phyloP scores from a whole-genome alignment of 2,888 invertebrate genomes.

The Plebejus anna region DNA sequence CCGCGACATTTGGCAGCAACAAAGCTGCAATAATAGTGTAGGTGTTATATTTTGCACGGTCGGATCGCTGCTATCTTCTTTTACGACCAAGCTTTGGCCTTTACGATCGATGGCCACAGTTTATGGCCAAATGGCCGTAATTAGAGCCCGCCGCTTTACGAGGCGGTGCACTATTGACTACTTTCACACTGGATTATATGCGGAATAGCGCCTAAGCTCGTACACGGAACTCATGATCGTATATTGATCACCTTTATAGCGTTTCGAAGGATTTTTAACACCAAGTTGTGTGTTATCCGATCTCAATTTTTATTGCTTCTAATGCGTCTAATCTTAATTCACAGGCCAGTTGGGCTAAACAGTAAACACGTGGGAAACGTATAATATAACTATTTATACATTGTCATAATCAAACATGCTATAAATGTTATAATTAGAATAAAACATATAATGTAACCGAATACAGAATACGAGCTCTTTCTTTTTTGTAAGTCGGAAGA shows the following conservation, averaged over 20 bases:
- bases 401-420: too few relatives aligned
- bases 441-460: too few relatives aligned
- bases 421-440: too few relatives aligned
- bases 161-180: constrained; percentile 52
- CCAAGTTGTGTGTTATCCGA: neutral
- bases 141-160: constrained; percentile 57
- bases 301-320: neutral
- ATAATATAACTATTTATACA: too few relatives aligned
- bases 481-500: too few relatives aligned
- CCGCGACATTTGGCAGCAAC: neutral
- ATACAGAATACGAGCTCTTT: too few relatives aligned
- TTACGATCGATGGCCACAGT: constrained; percentile 71
- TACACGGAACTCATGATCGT: constrained; percentile 3
- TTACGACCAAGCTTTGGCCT: constrained; percentile 64
- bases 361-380: too few relatives aligned
- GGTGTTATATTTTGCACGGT: constrained; percentile 51
- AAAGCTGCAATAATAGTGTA: constrained; percentile 35
- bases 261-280: neutral
- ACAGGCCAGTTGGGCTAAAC: neutral
- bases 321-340: neutral
- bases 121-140: constrained; percentile 68
- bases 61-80: constrained; percentile 42
- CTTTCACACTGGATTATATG: constrained; percentile 48
- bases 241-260: neutral
- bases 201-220: constrained; percentile 35